Conservation (phyloP, 2,113 vertebrate genomes). For the Engraulis encrasicolus region DNA sequence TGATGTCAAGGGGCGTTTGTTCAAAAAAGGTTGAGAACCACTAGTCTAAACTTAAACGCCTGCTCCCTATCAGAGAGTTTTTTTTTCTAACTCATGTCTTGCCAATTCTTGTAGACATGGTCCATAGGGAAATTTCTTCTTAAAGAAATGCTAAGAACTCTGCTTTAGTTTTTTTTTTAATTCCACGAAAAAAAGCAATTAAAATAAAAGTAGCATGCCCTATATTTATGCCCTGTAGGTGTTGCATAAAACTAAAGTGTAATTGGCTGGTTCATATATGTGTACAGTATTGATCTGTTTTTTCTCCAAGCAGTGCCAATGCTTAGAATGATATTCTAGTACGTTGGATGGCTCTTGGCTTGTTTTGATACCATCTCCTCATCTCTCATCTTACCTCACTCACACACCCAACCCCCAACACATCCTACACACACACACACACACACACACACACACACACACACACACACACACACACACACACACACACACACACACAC, state of each 20-base stretch:
- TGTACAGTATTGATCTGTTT: slow-evolving; percentile 15
- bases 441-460: no score
- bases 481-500: neutral
- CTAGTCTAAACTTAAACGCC: no score
- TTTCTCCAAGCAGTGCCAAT: neutral
- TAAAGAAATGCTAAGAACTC: no score
- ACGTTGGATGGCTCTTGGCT: neutral
- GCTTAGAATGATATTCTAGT: neutral
- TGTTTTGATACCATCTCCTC: neutral
- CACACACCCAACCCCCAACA: no score
- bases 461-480: no score
- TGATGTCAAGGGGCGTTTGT: no score
- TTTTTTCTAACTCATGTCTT: neutral
- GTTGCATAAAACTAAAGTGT: neutral
- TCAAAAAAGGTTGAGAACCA: no score
- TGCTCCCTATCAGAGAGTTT: neutral
- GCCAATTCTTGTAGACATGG: neutral
- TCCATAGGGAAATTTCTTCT: neutral
- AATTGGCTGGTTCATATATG: neutral
- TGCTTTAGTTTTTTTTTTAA: neutral
- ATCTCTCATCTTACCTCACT: neutral
- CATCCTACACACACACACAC: no score
- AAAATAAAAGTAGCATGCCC: neutral
- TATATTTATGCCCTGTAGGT: neutral
- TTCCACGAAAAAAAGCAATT: neutral